Evolutionary conservation across 1,140 invertebrate genomes (phyloP).

Genomic region (Camponotus vicinus): DNA sequence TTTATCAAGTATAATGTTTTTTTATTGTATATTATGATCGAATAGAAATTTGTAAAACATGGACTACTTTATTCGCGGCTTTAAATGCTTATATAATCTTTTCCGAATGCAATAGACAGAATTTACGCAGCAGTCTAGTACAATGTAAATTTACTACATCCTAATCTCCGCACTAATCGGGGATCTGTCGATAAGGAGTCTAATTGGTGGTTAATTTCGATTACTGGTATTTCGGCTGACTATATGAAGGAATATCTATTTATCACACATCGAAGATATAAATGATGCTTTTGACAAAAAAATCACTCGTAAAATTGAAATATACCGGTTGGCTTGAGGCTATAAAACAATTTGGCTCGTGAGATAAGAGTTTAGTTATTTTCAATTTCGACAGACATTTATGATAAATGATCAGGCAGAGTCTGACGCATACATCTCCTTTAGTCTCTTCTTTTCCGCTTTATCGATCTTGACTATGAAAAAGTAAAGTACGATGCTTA

Average conservation of each 20-base stretch:
- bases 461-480: conserved; percentile 42
- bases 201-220: not conserved
- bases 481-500: not conserved
- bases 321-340: conserved; percentile 5
- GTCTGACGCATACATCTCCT: conserved; percentile 29
- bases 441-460: conserved; percentile 17
- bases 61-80: not conserved
- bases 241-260: not conserved
- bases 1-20: not conserved
- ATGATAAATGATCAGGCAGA: conserved; percentile 37
- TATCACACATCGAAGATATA: not conserved
- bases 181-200: not conserved
- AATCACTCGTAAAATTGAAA: conserved; percentile 48
- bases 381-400: conserved; percentile 8
- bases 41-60: not conserved
- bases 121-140: conserved; percentile 12
- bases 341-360: conserved; percentile 1
- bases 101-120: not conserved
- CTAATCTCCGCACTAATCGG: not conserved
- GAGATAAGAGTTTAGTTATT: conserved; percentile 40
- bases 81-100: not conserved
- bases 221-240: not conserved
- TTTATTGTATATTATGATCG: not conserved
- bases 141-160: not conserved
- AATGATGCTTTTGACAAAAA: conserved; percentile 15